A percentile compares a stretch with the other conserved stretches of the same genome.
Conservation (phyloP, 2,113 vertebrate species). For the Seriola quinqueradiata region DNA sequence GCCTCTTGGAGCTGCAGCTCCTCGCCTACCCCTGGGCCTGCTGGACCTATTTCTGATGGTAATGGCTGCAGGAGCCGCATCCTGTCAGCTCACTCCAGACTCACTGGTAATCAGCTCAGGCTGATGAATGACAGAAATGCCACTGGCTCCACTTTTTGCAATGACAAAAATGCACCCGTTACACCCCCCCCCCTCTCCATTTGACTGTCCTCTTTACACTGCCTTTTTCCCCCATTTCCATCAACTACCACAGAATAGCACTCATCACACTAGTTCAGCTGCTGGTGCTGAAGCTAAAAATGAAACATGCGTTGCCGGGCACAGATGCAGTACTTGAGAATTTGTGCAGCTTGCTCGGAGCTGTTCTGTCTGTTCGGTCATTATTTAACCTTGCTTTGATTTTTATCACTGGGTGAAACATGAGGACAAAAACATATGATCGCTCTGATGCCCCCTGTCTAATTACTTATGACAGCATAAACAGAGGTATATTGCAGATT, state of each 20-base stretch:
- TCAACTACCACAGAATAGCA: conserved; percentile 56
- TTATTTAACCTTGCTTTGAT: conserved; percentile 37
- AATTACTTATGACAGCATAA: not conserved
- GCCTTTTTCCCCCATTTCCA: conserved; percentile 46
- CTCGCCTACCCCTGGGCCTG: conserved; percentile 62
- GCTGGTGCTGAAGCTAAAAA: conserved; percentile 68
- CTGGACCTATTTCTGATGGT: conserved; percentile 84
- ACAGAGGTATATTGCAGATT: not conserved
- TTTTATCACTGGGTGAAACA: conserved; percentile 41
- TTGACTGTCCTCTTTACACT: conserved; percentile 68
- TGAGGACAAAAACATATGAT: not conserved
- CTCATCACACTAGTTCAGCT: conserved; percentile 63
- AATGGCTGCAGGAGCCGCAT: conserved; percentile 84
- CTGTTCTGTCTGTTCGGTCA: conserved; percentile 36
- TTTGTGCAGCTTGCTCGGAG: conserved; percentile 28
- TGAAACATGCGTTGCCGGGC: conserved; percentile 50
- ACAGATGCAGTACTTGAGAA: conserved; percentile 42
- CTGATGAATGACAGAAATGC: conserved; percentile 84
- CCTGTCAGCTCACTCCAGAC: conserved; percentile 84
- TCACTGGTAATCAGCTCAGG: conserved; percentile 80
- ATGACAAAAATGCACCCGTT: conserved; percentile 46
- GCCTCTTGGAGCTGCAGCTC: conserved; percentile 44
- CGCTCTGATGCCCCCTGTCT: not conserved
- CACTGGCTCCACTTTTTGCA: conserved; percentile 63
- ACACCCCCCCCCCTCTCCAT: conserved; percentile 7